A percentile compares a stretch with the other conserved stretches of the same genome.
Conservation (phyloP, 2,797 vertebrate genomes). For the Masticophis lateralis region DNA sequence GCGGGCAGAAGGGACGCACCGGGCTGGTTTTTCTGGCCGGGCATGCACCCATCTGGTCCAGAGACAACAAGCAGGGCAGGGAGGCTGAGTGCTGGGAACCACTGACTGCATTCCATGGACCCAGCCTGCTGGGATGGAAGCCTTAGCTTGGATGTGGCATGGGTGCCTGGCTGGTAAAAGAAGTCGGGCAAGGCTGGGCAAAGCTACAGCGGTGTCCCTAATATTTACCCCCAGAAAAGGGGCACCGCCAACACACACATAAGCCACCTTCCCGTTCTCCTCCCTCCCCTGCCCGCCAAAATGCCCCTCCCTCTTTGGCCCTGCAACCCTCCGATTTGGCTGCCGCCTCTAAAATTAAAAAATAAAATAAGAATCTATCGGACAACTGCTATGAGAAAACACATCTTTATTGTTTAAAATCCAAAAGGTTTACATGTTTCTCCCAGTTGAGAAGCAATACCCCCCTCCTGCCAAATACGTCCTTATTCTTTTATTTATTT, state of each 20-base stretch:
- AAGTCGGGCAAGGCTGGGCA: background rate
- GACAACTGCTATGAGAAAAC: slow-evolving; percentile 69
- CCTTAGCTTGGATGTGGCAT: background rate
- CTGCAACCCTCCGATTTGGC: background rate
- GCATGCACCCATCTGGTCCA: background rate
- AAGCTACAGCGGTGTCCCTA: background rate
- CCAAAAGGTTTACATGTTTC: slow-evolving; percentile 69
- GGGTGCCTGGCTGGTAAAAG: background rate
- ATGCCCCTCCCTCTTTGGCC: no score
- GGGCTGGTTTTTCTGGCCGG: background rate
- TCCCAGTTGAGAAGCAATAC: slow-evolving; percentile 68
- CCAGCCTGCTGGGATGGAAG: background rate
- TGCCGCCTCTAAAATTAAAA: background rate
- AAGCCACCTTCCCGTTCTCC: background rate
- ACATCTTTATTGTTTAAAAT: slow-evolving; percentile 62
- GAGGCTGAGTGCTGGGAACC: background rate
- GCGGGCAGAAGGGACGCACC: no score
- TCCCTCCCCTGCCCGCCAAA: background rate
- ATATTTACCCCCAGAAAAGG: background rate
- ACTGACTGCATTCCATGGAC: background rate
- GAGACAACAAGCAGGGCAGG: background rate
- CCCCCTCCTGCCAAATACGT: slow-evolving; percentile 30
- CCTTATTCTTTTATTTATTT: slow-evolving; percentile 34
- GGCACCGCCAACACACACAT: background rate
- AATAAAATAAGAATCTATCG: slow-evolving; percentile 10